Evolutionary conservation across 2,888 invertebrate species (phyloP).

Genomic region (Pterobdella sp.): DNA sequence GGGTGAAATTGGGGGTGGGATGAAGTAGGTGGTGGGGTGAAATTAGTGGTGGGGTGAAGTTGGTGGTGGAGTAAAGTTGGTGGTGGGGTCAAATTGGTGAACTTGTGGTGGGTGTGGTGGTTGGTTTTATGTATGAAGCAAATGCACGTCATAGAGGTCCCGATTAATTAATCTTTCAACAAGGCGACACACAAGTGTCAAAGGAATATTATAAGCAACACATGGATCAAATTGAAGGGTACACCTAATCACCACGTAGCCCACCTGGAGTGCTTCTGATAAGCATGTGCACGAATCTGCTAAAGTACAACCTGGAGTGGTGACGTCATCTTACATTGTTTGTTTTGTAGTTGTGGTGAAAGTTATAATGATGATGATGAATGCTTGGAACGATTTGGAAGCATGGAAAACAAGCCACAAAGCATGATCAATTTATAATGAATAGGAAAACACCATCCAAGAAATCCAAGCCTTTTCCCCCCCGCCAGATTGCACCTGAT

Average conservation of each 20-base stretch:
- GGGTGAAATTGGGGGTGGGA: not conserved
- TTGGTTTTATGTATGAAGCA: not conserved
- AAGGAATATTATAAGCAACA: no score
- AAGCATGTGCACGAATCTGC: slow-evolving; percentile 84
- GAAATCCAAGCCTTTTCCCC: not conserved
- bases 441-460: not conserved
- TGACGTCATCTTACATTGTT: not conserved
- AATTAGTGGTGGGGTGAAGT: not conserved
- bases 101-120: not conserved
- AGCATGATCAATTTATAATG: no score
- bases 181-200: no score
- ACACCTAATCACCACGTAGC: no score
- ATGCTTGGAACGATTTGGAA: not conserved
- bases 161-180: no score
- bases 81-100: not conserved
- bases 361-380: not conserved
- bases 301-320: slow-evolving; percentile 68
- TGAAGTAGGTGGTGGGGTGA: not conserved
- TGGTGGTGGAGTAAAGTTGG: not conserved
- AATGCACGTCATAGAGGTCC: no score
- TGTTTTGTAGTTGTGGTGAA: not conserved
- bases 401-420: no score
- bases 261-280: slow-evolving; percentile 82
- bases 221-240: no score
- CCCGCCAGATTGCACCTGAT: not conserved